Base-by-base conservation (phyloP, 2,888 invertebrate species). In the Metacarcinus magister region DNA sequence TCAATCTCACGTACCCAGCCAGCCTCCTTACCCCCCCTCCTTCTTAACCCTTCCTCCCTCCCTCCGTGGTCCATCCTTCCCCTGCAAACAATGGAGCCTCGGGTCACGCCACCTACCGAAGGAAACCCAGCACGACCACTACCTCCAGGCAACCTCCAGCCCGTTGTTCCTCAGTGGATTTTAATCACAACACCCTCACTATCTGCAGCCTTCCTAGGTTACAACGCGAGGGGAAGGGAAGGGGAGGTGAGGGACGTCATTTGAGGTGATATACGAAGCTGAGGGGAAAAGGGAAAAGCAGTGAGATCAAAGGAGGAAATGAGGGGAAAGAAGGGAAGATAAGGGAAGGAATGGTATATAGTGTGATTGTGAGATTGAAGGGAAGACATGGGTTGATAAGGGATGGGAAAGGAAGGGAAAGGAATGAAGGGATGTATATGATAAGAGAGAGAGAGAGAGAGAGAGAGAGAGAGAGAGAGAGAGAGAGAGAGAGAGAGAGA, bases 401-500 rank as follows among this genome's bases (percentile, higher is more conserved):
- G 28, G 28, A 10, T 5, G 75, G 28, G 75, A 75, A 28, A 75
- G 75, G 10, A 28, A 75, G 75, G 10, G 75, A 75, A 13, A 32
- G 32, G 5, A 54, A 54, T 54, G 54, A 54, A 13, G 13, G 7
- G 13, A 54, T 54, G 13, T 54, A n/a, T n/a, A n/a, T n/a, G 54
- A n/a, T n/a, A n/a, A 67, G 67, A 67, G 67, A 67, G 82, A 82
- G 82, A 82, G 82, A 82, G 82, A 82, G 82, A 82, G 82, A 82
- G 82, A 82, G 82, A 82, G 82, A 82, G 82, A 82, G 82, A 82
- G 82, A 82, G 82, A 82, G 82, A 82, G 82, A 82, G 82, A 82
- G 82, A 82, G 82, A 82, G 82, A 67, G 67, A 67, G 67, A 67
- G 67, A 67, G 67, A 67, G 67, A 67, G 67, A 67, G 67, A 67